Percentiles rank a stretch among this genome's conserved stretches.
Evolutionary conservation across 2,888 invertebrate genomes (phyloP).

Genomic region (Hypercompe scribonia): DNA sequence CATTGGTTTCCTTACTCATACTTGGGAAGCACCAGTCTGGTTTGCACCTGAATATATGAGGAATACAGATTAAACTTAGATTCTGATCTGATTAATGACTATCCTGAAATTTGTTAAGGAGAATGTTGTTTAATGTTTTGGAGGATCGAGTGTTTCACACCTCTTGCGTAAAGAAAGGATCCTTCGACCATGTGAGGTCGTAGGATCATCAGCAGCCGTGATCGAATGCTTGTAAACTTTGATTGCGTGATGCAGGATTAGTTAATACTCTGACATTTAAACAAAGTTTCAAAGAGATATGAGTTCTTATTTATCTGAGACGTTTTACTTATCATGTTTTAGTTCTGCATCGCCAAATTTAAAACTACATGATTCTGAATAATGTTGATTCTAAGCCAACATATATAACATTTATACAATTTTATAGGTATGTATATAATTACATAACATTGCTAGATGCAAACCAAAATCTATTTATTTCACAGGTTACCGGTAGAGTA

Average conservation of each 20-base stretch:
- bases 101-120: neutral
- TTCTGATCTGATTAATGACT: neutral
- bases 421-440: no score
- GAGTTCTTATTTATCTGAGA: neutral
- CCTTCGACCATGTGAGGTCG: neutral
- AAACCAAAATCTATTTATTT: no score
- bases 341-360: no score
- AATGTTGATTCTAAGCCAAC: no score
- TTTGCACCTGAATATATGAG: conserved; percentile 69
- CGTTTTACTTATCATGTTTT: no score
- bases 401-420: no score
- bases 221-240: neutral
- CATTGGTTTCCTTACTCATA: conserved; percentile 79
- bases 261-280: no score
- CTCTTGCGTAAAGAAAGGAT: neutral
- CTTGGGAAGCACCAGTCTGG: conserved; percentile 82
- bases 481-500: no score
- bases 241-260: neutral
- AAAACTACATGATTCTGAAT: no score
- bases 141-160: neutral
- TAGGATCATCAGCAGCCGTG: neutral
- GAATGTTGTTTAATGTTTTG: neutral
- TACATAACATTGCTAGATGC: no score
- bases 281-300: no score
- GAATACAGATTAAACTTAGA: neutral